Evolutionary conservation across 1,140 invertebrate species (phyloP), one percentile per base, ranked within the genome.

Genomic region (Phthorimaea operculella): DNA sequence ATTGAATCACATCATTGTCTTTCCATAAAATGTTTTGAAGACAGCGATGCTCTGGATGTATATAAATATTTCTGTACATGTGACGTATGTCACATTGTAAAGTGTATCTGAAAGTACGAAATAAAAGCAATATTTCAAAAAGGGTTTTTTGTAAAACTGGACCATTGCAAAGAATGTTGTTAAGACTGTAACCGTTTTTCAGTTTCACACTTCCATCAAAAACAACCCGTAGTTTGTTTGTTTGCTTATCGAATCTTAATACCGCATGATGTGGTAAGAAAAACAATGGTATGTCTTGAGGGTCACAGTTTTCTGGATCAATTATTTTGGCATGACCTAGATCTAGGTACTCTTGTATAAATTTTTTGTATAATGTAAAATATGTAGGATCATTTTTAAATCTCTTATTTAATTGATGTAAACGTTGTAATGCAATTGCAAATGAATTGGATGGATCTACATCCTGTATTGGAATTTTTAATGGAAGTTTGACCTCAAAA

Each of bases 241-340:
- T 55, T 42, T 16, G 1, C n/a, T 15, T 55, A 42, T 55, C 54
- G n/a, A 16, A 16, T 8, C 48, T n/a, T 17, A 55, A 39, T 2
- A 55, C 48, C 4, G 17, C 54, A 21, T 55, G 54, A 55, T 55
- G 54, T 9, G 54, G 54, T n/a, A 55, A 12, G 42, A 55, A 55
- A 17, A 50, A 50, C 6, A 54, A 39, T 16, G 48, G 54, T 5
- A 33, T 8, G 36, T 51, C 54, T 2, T 21, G 15, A 18, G 33
- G 16, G 18, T 21, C 14, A 42, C 54, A 50, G 18, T 39, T 36
- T 33, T 15, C 18, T 42, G 18, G 18, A 39, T 55, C 54, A 18
- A 55, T 42, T 7, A 55, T 9, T 42, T 51, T 55, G 8, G 54
- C 54, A 50, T 55, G 54, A 39, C 54, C 54, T 21, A 55, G 42